Percentiles rank a stretch among this genome's conserved stretches.
Conservation (phyloP, 2,888 invertebrate genomes). For the Entomobrya proxima region DNA sequence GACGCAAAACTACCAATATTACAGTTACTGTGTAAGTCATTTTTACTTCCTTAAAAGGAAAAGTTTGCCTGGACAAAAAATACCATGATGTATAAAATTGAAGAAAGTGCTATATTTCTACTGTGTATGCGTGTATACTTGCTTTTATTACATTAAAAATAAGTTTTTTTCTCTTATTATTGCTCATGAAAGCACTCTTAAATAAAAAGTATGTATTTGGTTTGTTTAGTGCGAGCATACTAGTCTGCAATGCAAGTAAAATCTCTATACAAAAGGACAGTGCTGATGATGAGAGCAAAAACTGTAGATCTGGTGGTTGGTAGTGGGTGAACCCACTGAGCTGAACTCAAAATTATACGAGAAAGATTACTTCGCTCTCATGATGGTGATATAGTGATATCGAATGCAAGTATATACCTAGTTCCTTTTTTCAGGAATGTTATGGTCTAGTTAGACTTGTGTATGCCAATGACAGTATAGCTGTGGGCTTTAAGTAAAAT, state of each 20-base stretch:
- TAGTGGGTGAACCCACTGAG: conserved; percentile 1
- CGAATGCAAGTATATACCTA: not conserved
- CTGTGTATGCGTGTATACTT: too few relatives aligned
- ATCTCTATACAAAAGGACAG: not conserved
- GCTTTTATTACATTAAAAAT: too few relatives aligned
- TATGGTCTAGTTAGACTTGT: too few relatives aligned
- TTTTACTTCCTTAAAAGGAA: conserved; percentile 46
- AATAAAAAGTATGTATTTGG: not conserved
- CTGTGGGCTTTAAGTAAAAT: conserved; percentile 41
- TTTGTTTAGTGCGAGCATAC: not conserved
- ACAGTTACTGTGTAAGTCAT: conserved; percentile 57
- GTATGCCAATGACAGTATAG: conserved; percentile 45
- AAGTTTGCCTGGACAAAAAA: conserved; percentile 19
- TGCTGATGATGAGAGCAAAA: not conserved
- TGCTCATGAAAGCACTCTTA: too few relatives aligned
- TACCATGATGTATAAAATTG: not conserved
- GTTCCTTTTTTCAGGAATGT: not conserved
- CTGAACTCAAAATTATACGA: conserved; percentile 58
- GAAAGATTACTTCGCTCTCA: conserved; percentile 43
- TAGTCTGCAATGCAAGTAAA: not conserved
- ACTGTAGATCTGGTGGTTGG: not conserved
- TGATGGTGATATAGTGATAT: not conserved
- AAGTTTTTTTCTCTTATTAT: too few relatives aligned
- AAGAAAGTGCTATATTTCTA: not conserved
- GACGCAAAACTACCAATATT: conserved; percentile 7